Conservation (phyloP, 2,797 vertebrate genomes). For the Sciurus carolinensis region DNA sequence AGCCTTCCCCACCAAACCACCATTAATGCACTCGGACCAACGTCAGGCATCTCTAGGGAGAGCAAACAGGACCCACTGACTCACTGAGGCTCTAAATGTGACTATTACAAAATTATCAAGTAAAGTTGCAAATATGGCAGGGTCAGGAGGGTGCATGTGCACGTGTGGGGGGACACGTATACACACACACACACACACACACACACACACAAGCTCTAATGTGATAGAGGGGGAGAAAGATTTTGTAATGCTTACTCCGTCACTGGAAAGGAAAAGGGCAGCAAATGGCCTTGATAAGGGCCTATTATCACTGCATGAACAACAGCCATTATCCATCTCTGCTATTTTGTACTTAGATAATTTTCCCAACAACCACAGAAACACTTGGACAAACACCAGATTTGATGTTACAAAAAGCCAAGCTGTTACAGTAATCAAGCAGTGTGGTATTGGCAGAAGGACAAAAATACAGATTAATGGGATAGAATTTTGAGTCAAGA, state of each 20-base stretch:
- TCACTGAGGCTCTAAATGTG: constrained; percentile 80
- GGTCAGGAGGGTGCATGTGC: constrained; percentile 48
- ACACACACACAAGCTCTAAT: neutral
- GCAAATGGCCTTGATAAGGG: constrained; percentile 1
- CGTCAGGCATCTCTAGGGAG: constrained; percentile 72
- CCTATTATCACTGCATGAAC: neutral
- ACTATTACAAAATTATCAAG: constrained; percentile 86
- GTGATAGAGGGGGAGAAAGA: neutral
- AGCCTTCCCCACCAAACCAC: constrained; percentile 79
- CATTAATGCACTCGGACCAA: constrained; percentile 81
- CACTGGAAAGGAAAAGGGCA: constrained; percentile 29
- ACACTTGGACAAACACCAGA: constrained; percentile 70
- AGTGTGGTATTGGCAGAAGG: neutral
- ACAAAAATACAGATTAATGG: constrained; percentile 59
- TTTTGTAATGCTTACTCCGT: constrained; percentile 22
- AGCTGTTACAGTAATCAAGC: constrained; percentile 58
- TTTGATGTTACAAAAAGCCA: constrained; percentile 69
- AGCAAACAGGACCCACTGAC: constrained; percentile 82
- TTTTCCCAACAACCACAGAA: constrained; percentile 72
- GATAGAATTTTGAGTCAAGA: constrained; percentile 31
- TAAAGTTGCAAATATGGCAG: constrained; percentile 63
- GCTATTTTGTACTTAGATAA: constrained; percentile 64
- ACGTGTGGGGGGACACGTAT: too few relatives aligned
- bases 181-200: neutral
- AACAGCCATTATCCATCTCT: constrained; percentile 64